A percentile compares a stretch with the other conserved stretches of the same genome.
Evolutionary conservation across 2,797 vertebrate genomes (phyloP).

Genomic region (Chaenodraco wilsoni): DNA sequence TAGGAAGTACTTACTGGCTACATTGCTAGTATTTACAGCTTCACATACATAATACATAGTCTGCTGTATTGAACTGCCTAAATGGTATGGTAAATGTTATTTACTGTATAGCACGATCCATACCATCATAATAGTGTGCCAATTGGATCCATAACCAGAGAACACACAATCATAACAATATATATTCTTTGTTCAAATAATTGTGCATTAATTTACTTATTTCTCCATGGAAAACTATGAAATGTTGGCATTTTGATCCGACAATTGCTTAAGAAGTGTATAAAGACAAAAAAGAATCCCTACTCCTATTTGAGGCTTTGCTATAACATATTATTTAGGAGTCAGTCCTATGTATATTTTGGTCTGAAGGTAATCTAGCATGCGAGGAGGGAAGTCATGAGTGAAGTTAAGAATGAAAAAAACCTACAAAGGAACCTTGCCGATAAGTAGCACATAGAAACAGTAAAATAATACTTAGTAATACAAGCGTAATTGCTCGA

Average conservation of each 20-base stretch:
- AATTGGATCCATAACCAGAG: not conserved
- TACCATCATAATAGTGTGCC: not conserved
- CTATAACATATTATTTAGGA: not conserved
- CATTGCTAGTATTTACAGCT: constrained; percentile 6
- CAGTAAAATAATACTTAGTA: not conserved
- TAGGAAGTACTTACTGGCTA: constrained; percentile 11
- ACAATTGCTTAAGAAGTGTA: not conserved
- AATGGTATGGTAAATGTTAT: constrained; percentile 27
- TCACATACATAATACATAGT: constrained; percentile 10
- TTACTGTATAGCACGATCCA: constrained; percentile 10
- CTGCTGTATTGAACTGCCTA: constrained; percentile 1
- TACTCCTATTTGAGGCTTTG: not conserved
- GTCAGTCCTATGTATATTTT: not conserved
- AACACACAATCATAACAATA: not conserved
- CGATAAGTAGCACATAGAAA: not conserved
- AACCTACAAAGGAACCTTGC: not conserved
- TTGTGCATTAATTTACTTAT: not conserved
- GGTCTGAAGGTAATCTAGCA: not conserved
- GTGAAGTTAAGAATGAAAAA: not conserved
- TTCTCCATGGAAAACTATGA: fast-evolving
- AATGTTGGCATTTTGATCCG: not conserved
- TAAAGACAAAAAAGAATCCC: not conserved
- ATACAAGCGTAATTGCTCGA: not conserved
- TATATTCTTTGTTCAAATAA: not conserved
- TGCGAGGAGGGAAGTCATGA: not conserved